Percentiles rank a stretch among this genome's conserved stretches.
phyloP scores from a whole-genome alignment of 2,113 vertebrate genomes.

The Plectropomus leopardus region DNA sequence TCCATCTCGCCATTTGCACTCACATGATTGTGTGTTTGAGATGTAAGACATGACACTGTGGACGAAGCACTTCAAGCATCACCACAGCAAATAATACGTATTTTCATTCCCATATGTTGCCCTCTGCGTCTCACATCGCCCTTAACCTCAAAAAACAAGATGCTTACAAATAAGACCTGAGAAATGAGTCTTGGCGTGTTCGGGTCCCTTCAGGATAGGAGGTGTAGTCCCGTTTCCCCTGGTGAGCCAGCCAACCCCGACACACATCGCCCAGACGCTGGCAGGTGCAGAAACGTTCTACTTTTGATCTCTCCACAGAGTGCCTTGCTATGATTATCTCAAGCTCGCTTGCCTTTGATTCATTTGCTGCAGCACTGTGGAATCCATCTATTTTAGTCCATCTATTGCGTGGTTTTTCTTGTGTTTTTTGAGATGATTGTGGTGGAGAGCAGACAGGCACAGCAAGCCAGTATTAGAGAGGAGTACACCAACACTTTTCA shows the following conservation, averaged over 20 bases:
- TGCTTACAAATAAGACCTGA: slow-evolving; percentile 21
- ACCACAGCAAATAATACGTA: slow-evolving; percentile 20
- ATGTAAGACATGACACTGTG: slow-evolving; percentile 31
- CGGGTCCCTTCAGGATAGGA: slow-evolving; percentile 25
- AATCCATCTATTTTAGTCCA: slow-evolving; percentile 54
- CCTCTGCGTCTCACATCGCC: not conserved
- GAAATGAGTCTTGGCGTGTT: slow-evolving; percentile 16
- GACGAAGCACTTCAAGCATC: slow-evolving; percentile 47
- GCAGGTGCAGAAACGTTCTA: slow-evolving; percentile 77
- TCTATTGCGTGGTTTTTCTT: slow-evolving; percentile 34
- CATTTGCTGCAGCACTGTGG: slow-evolving; percentile 56
- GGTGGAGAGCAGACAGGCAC: slow-evolving; percentile 38
- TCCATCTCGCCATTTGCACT: slow-evolving; percentile 5
- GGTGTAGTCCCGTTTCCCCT: slow-evolving; percentile 26
- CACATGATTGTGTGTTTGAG: not conserved
- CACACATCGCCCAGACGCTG: slow-evolving; percentile 24
- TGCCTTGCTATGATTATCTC: slow-evolving; percentile 71
- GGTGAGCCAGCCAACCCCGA: slow-evolving; percentile 27
- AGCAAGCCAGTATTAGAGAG: not conserved
- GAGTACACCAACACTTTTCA: slow-evolving; percentile 47
- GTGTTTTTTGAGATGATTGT: slow-evolving; percentile 51
- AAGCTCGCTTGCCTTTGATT: slow-evolving; percentile 77
- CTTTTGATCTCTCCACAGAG: slow-evolving; percentile 81
- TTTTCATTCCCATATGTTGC: slow-evolving; percentile 14
- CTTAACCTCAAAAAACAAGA: not conserved